Percentiles rank a stretch among this genome's conserved stretches.
phyloP scores from a whole-genome alignment of 2,888 invertebrate species.

The Nephrocerus scutellatus region DNA sequence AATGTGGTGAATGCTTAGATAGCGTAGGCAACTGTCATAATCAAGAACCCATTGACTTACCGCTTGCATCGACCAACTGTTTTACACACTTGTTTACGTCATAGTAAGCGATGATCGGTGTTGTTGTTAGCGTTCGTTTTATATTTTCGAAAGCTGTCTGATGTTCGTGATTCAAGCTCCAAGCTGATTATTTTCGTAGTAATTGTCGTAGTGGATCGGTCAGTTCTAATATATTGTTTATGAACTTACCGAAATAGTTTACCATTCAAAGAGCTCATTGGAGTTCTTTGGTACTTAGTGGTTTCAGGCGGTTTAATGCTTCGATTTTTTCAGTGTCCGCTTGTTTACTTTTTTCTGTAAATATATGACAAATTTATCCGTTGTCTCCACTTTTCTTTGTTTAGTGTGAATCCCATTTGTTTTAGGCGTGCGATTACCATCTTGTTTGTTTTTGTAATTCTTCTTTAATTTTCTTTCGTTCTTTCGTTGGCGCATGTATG shows the following conservation, averaged over 20 bases:
- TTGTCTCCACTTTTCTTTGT: slow-evolving; percentile 24
- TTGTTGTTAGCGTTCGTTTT: slow-evolving; percentile 8
- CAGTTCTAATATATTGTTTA: no score
- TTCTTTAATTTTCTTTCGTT: background rate
- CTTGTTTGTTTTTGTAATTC: slow-evolving; percentile 4
- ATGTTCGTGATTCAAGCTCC: slow-evolving; percentile 11
- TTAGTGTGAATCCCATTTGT: slow-evolving; percentile 24
- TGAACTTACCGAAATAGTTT: slow-evolving; percentile 16
- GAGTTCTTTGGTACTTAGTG: slow-evolving; percentile 17
- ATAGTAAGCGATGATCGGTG: slow-evolving; percentile 12
- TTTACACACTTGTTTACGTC: slow-evolving; percentile 11
- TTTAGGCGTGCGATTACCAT: slow-evolving; percentile 5
- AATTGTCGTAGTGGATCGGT: slow-evolving; percentile 11
- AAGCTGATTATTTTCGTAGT: slow-evolving; percentile 8
- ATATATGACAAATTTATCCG: slow-evolving; percentile 14
- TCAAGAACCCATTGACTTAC: slow-evolving; percentile 5
- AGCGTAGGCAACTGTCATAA: no score
- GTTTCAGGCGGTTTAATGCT: slow-evolving; percentile 16
- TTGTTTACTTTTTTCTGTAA: slow-evolving; percentile 6
- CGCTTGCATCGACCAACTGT: slow-evolving; percentile 12
- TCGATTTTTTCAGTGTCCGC: slow-evolving; percentile 17
- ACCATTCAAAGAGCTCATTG: slow-evolving; percentile 21
- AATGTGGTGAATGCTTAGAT: slow-evolving; percentile 5
- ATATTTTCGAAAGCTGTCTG: slow-evolving; percentile 7
- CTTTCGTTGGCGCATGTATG: slow-evolving; percentile 22